phyloP scores from a whole-genome alignment of 2,113 vertebrate genomes.

The Murina feae region DNA sequence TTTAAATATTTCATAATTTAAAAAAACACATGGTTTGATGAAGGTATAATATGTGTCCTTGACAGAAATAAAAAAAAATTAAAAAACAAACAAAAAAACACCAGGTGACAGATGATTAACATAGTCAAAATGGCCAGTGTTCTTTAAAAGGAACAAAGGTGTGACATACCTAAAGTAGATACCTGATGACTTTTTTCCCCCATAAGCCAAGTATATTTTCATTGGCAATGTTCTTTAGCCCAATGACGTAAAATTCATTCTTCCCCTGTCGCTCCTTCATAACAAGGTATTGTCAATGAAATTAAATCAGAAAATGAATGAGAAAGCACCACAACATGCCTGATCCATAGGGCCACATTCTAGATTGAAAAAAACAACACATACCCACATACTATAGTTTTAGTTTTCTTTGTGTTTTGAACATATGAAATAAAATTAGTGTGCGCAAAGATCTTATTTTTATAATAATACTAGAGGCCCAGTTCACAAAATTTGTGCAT shows the following conservation, averaged over 20 bases:
- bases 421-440: neutral
- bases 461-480: neutral
- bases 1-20: constrained; percentile 8
- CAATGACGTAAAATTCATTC: neutral
- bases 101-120: neutral
- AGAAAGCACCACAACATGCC: neutral
- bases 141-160: neutral
- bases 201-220: neutral
- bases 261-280: neutral
- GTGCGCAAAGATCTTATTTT: neutral
- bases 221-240: neutral
- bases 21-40: neutral
- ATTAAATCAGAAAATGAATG: neutral
- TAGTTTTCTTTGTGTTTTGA: neutral
- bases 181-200: neutral
- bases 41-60: neutral
- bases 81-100: neutral
- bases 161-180: neutral
- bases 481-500: no score
- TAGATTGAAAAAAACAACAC: neutral
- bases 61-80: no score
- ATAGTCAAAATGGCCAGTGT: neutral
- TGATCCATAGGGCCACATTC: neutral
- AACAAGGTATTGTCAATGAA: neutral
- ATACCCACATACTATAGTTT: neutral